Percentiles rank a stretch among this genome's conserved stretches.
phyloP scores from a whole-genome alignment of 2,888 invertebrate species.

The Drosophila stalkeri region DNA sequence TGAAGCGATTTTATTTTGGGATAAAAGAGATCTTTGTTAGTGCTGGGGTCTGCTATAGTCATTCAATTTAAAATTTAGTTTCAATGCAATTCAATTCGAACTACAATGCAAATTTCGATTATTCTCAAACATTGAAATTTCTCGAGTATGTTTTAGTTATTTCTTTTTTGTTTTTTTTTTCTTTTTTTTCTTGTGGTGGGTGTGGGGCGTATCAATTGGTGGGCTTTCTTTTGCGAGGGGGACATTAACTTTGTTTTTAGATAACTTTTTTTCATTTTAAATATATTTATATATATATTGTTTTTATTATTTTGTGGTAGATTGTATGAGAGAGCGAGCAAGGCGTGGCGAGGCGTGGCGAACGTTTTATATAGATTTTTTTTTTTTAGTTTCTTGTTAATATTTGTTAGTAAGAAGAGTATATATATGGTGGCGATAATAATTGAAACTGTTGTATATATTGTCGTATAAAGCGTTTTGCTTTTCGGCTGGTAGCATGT shows the following conservation, averaged over 20 bases:
- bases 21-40: constrained; percentile 49
- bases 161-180: constrained; percentile 2
- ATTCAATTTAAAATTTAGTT: constrained; percentile 24
- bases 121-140: constrained; percentile 55
- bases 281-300: not conserved
- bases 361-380: constrained; percentile 24
- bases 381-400: constrained; percentile 12
- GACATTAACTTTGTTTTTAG: constrained; percentile 46
- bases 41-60: constrained; percentile 8
- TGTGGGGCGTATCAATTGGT: constrained; percentile 58
- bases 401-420: constrained; percentile 43
- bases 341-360: constrained; percentile 63
- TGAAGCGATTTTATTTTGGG: not conserved
- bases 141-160: constrained; percentile 29
- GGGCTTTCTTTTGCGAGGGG: constrained; percentile 48
- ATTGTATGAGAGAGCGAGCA: constrained; percentile 63
- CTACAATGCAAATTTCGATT: constrained; percentile 72
- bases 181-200: constrained; percentile 38
- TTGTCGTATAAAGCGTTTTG: constrained; percentile 47
- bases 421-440: constrained; percentile 39
- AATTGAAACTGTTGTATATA: constrained; percentile 46
- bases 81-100: constrained; percentile 63
- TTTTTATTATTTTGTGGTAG: constrained; percentile 33
- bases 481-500: constrained; percentile 52
- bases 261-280: constrained; percentile 2